Conservation (phyloP, 2,113 vertebrate species). For the Ailuropoda melanoleuca region DNA sequence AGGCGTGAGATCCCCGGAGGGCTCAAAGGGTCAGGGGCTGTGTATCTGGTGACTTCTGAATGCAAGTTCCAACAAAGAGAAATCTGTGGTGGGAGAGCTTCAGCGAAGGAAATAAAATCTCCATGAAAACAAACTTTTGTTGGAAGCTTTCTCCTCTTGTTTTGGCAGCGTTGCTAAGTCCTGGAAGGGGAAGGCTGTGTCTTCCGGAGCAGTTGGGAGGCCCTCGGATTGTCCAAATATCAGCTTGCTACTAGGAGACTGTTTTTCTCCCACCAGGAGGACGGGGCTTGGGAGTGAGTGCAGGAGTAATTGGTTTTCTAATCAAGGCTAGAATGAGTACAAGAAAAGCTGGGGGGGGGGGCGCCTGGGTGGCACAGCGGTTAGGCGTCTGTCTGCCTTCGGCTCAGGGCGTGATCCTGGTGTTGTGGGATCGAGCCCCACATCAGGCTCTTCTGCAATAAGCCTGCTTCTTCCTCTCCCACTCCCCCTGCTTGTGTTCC, state of each 20-base stretch:
- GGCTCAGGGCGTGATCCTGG: no score
- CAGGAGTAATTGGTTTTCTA: conserved; percentile 15
- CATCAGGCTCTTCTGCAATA: no score
- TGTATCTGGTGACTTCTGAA: conserved; percentile 68
- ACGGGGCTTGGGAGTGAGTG: background rate
- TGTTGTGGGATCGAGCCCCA: no score
- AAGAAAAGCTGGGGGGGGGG: background rate
- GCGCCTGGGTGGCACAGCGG: no score
- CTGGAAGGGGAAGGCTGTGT: conserved; percentile 26
- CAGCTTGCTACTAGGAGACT: background rate
- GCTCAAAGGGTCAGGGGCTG: conserved; percentile 49
- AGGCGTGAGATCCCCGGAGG: background rate
- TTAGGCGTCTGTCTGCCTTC: no score
- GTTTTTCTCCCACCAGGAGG: conserved; percentile 36
- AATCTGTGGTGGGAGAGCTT: conserved; percentile 64
- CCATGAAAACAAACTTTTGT: conserved; percentile 76
- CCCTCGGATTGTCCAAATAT: conserved; percentile 48
- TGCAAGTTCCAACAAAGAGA: conserved; percentile 61
- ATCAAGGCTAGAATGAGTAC: conserved; percentile 25
- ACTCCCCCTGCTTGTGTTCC: no score
- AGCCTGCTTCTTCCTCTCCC: no score
- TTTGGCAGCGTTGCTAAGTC: conserved; percentile 45
- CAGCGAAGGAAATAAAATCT: conserved; percentile 53
- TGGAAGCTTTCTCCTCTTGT: conserved; percentile 57
- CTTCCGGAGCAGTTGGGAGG: conserved; percentile 60